Base-by-base conservation (phyloP, 2,888 invertebrate species). In the Galerucella pusilla region DNA sequence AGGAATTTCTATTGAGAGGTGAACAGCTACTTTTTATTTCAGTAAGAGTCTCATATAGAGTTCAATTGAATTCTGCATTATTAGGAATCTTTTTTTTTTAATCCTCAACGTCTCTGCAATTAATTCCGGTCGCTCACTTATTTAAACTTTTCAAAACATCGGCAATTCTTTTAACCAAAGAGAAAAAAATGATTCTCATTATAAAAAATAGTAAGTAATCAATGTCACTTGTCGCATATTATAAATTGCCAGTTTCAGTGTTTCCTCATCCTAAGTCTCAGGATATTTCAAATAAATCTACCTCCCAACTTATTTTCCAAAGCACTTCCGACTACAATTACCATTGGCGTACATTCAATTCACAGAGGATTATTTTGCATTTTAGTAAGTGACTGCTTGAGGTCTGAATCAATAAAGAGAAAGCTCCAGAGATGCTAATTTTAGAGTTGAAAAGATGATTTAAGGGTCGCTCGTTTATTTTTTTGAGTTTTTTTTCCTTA, bases 351-450 rank as follows among this genome's bases (percentile, higher is more conserved):
- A 46, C 65, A 14, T 35, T 52, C 28, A 25, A 66, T 52, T 52
- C 66, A 9, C 52, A 7, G 6, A 52, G 54, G 66, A 66, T 25
- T 66, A 54, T 66, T 66, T 66, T 52, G 66, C 66, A 49, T 52
- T 66, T 66, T 66, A 16, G 4, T 14, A 14, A 66, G 52, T 20
- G 66, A 52, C 52, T 52, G 52, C 66, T 66, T 52, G 25, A 52
- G 25, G 46, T 66, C 52, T 66, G 25, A 54, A 66, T 66, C 66
- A 66, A 66, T 66, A 63, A 63, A 14, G 42, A 42, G n/a, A 42
- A 42, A 42, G n/a, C 63, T n/a, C 63, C 6, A 63, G 63, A 63
- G 63, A 63, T 63, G 35, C 35, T 42, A n/a, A 63, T 42, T 63
- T 35, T 28, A n/a, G 1, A 63, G 63, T 42, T 42, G 63, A 16